Conservation (phyloP, 2,113 vertebrate genomes). For the Chrysochloris asiatica region DNA sequence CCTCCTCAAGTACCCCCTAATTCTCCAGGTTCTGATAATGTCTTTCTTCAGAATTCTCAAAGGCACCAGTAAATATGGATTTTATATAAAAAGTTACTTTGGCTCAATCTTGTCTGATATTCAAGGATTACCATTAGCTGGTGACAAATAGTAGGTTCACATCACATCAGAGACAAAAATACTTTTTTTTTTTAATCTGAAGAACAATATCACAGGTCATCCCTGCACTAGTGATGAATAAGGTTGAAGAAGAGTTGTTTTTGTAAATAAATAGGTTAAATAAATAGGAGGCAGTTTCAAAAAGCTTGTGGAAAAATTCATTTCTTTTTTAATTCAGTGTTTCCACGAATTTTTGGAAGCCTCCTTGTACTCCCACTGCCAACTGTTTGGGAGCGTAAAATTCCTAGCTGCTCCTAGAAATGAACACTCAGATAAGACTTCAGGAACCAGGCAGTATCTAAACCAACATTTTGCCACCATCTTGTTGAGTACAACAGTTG, state of each 20-base stretch:
- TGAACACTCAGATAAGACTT: neutral
- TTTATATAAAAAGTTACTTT: neutral
- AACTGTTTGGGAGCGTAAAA: neutral
- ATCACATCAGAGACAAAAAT: neutral
- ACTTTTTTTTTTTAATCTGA: neutral
- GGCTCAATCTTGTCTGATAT: conserved; percentile 8
- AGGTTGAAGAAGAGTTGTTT: neutral
- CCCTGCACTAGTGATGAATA: too few species aligned
- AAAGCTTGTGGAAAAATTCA: too few species aligned
- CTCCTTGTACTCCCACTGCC: neutral
- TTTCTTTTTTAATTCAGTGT: too few species aligned
- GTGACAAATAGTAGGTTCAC: neutral
- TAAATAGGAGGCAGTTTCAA: neutral
- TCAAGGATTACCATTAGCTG: conserved; percentile 13
- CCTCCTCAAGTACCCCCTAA: neutral
- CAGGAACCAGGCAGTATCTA: neutral
- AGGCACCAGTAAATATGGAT: neutral
- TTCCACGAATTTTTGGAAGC: too few species aligned
- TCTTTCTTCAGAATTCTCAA: neutral
- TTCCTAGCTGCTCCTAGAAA: neutral
- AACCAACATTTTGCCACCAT: neutral
- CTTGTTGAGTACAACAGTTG: neutral
- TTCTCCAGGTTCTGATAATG: neutral
- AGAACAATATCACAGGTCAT: neutral
- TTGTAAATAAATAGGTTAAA: conserved; percentile 11